Evolutionary conservation across 2,888 invertebrate species (phyloP).

Genomic region (Harpalus rufipes): DNA sequence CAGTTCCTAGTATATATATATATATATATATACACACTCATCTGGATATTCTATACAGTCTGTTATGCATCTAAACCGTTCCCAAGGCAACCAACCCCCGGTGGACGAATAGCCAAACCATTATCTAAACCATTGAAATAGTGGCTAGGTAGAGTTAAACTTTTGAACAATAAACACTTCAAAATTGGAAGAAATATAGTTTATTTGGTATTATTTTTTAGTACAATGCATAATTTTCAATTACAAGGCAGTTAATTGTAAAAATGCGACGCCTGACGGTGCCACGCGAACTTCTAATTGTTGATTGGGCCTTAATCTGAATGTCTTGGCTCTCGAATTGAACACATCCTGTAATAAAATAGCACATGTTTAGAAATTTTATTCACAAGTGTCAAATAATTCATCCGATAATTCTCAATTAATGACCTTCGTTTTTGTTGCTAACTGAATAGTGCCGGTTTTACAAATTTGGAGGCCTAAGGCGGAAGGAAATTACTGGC

Average conservation of each 20-base stretch:
- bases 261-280: neutral
- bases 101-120: slow-evolving; percentile 58
- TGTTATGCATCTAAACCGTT: slow-evolving; percentile 58
- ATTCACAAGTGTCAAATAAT: neutral
- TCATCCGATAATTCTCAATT: too few species aligned
- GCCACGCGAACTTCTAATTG: neutral
- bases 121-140: slow-evolving; percentile 37
- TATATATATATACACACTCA: too few species aligned
- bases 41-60: slow-evolving; percentile 60
- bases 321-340: neutral
- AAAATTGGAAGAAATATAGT: neutral
- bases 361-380: neutral
- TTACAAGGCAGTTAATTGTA: neutral
- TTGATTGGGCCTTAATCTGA: neutral
- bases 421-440: too few species aligned
- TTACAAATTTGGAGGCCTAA: too few species aligned
- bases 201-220: neutral
- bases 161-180: too few species aligned
- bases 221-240: neutral
- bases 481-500: too few species aligned
- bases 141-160: neutral
- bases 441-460: too few species aligned
- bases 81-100: slow-evolving; percentile 64
- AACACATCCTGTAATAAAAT: neutral
- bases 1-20: too few species aligned